Percentiles rank a stretch among this genome's conserved stretches.
Evolutionary conservation across 2,797 vertebrate genomes (phyloP).

Genomic region (Parauchenoglanis punctatus): DNA sequence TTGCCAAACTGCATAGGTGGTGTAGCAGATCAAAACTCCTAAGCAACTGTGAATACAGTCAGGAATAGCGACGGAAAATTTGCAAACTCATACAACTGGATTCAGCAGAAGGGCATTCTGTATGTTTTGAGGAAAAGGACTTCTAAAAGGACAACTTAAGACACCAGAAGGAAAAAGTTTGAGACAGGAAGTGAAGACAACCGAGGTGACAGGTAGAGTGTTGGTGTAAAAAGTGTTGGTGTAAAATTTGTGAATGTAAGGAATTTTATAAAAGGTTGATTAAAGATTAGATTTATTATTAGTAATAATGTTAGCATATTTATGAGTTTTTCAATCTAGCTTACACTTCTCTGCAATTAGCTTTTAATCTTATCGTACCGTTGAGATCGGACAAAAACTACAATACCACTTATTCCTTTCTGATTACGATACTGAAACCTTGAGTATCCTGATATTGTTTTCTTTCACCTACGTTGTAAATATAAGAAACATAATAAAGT

Average conservation of each 20-base stretch:
- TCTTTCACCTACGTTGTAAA: not conserved
- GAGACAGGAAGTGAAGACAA: not conserved
- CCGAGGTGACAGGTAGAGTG: not conserved
- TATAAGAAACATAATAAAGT: not conserved
- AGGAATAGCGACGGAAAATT: not conserved
- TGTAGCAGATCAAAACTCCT: not conserved
- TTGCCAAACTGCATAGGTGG: not conserved
- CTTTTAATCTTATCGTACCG: not conserved
- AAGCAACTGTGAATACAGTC: not conserved
- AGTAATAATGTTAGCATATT: not conserved
- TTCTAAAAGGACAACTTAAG: not conserved
- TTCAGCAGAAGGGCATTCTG: not conserved
- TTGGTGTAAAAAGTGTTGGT: not conserved
- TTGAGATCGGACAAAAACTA: not conserved
- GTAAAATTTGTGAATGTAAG: not conserved
- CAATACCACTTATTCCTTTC: not conserved
- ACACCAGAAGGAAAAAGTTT: not conserved
- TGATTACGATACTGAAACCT: not conserved
- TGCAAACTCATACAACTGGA: not conserved
- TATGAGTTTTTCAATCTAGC: not conserved
- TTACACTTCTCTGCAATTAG: not conserved
- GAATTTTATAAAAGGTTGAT: not conserved
- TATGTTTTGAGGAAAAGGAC: not conserved
- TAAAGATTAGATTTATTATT: not conserved
- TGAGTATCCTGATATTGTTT: too few species aligned